Percentiles rank a stretch among this genome's conserved stretches.
phyloP scores from a whole-genome alignment of 1,140 invertebrate genomes.

The Sarcophaga bullata region DNA sequence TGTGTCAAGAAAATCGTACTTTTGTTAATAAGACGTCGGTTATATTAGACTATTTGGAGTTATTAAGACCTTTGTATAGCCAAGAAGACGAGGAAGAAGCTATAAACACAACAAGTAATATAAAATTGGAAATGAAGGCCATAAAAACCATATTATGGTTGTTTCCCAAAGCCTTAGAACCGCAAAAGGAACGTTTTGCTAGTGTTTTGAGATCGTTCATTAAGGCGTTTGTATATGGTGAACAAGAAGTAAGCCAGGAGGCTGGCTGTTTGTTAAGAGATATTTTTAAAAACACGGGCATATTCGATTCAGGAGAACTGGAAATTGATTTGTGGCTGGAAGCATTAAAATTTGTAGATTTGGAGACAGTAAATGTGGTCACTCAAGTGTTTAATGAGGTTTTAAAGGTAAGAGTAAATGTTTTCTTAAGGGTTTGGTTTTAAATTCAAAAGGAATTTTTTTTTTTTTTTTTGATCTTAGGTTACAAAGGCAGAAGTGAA shows the following conservation, averaged over 20 bases:
- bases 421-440: conserved; percentile 5
- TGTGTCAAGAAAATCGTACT: conserved; percentile 60
- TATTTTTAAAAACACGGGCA: conserved; percentile 70
- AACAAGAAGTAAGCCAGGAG: conserved; percentile 60
- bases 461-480: background rate
- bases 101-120: conserved; percentile 49
- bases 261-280: conserved; percentile 64
- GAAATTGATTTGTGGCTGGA: conserved; percentile 77
- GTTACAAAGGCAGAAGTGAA: conserved; percentile 45
- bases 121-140: conserved; percentile 73
- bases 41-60: conserved; percentile 60
- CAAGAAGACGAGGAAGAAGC: conserved; percentile 42
- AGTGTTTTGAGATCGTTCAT: conserved; percentile 69
- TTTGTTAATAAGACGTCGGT: conserved; percentile 61
- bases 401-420: conserved; percentile 45
- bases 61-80: conserved; percentile 57
- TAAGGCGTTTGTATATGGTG: conserved; percentile 65
- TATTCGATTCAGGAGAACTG: conserved; percentile 70
- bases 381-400: conserved; percentile 51
- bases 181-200: conserved; percentile 70
- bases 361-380: conserved; percentile 50
- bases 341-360: conserved; percentile 60
- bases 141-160: conserved; percentile 72
- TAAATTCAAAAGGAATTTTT: no score
- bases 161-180: conserved; percentile 69